Evolutionary conservation across 2,113 vertebrate genomes (phyloP).

Genomic region (Ciconia stormi): DNA sequence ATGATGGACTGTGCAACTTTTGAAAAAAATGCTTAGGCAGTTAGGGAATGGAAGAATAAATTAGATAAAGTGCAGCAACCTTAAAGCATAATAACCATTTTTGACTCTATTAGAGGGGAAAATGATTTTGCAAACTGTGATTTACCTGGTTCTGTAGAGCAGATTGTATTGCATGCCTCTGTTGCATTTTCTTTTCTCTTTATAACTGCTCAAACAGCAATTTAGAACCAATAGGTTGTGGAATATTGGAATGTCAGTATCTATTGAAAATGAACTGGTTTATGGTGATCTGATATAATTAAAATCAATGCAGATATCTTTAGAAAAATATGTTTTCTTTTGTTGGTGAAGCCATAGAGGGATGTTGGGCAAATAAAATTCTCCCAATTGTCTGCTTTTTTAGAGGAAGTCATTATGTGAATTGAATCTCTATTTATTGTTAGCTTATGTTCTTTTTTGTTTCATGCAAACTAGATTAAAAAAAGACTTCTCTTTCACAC

Average conservation of each 20-base stretch:
- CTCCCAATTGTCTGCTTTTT: background rate
- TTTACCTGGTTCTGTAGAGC: background rate
- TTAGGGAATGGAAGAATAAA: conserved; percentile 47
- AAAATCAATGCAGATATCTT: conserved; percentile 39
- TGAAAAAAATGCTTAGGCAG: conserved; percentile 8
- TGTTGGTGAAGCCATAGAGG: background rate
- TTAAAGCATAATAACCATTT: conserved; percentile 45
- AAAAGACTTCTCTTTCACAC: background rate
- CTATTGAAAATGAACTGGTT: background rate
- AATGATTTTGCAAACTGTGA: conserved; percentile 48
- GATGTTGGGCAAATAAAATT: conserved; percentile 1
- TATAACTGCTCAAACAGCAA: background rate
- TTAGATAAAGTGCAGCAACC: conserved; percentile 22
- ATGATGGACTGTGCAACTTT: background rate
- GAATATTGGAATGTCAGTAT: conserved; percentile 29
- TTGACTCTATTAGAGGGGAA: conserved; percentile 53
- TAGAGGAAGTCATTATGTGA: background rate
- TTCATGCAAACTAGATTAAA: background rate
- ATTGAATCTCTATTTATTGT: background rate
- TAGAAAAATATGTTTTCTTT: background rate
- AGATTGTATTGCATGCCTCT: background rate
- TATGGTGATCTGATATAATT: conserved; percentile 38
- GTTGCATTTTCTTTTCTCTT: conserved; percentile 28
- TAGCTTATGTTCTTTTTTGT: background rate
- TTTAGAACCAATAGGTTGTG: conserved; percentile 8